Conservation (phyloP, 2,888 invertebrate species). For the Chymomyza caudatula region DNA sequence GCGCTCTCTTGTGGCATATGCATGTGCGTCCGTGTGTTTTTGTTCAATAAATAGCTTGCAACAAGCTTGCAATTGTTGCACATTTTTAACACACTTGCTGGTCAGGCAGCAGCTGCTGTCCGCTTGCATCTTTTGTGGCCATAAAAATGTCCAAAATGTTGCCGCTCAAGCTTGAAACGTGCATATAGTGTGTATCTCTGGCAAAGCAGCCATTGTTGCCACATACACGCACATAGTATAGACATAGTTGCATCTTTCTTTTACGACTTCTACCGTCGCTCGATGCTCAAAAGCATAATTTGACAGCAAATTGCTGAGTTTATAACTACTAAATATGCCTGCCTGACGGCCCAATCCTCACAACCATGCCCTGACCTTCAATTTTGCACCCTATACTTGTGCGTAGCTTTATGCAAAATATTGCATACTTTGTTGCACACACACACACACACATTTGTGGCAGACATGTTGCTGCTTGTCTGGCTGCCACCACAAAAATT, state of each 20-base stretch:
- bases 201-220: background rate
- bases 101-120: background rate
- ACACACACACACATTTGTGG: slow-evolving; percentile 8
- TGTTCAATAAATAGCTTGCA: slow-evolving; percentile 46
- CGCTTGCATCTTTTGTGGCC: slow-evolving; percentile 21
- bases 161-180: slow-evolving; percentile 4
- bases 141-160: slow-evolving; percentile 62
- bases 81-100: background rate
- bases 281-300: slow-evolving; percentile 50
- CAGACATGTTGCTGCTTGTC: background rate
- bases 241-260: background rate
- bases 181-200: background rate
- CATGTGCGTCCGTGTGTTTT: slow-evolving; percentile 12
- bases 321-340: slow-evolving; percentile 49
- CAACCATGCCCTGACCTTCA: background rate
- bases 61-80: slow-evolving; percentile 2
- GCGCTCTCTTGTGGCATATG: background rate
- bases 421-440: slow-evolving; percentile 32
- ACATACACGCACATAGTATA: background rate
- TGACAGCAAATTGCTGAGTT: slow-evolving; percentile 61
- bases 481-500: background rate
- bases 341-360: background rate
- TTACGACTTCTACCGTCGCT: slow-evolving; percentile 10
- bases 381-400: background rate
- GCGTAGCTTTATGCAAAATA: slow-evolving; percentile 33